Percentiles rank a stretch among this genome's conserved stretches.
These are phyloP conservation scores for Mantis religiosa DNA, from an alignment of 2,888 invertebrate species.

Conservation along the genomic window DNA sequence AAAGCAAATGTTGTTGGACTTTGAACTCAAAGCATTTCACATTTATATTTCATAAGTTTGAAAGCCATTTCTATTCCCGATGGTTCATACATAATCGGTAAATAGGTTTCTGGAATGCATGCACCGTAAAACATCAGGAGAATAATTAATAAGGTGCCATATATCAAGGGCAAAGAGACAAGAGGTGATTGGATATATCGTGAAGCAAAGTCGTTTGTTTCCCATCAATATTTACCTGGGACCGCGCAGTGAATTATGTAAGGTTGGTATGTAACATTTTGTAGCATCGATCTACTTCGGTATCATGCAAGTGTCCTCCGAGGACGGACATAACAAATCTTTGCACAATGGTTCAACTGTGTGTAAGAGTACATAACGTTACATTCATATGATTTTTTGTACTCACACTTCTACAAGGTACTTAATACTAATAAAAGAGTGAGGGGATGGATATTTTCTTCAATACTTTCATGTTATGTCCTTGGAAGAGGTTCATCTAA, in stretches of 20 bases:
- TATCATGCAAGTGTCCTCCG: not conserved
- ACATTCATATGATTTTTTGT: too few relatives aligned
- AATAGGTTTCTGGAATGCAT: not conserved
- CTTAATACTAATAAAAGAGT: too few relatives aligned
- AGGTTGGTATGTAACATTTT: not conserved
- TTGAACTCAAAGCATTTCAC: not conserved
- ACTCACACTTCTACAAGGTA: too few relatives aligned
- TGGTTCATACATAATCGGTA: not conserved
- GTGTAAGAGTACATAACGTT: too few relatives aligned
- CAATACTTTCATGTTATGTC: too few relatives aligned
- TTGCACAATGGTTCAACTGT: too few relatives aligned
- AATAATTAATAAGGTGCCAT: not conserved
- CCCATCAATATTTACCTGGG: not conserved
- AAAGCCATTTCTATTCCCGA: not conserved
- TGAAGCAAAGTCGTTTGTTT: not conserved
- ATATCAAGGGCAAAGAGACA: not conserved
- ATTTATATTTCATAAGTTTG: not conserved
- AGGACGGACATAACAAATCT: too few relatives aligned
- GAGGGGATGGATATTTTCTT: too few relatives aligned
- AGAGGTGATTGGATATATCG: not conserved
- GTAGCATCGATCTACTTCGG: not conserved
- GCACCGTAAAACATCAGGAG: not conserved
- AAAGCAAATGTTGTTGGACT: not conserved
- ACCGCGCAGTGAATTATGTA: not conserved
- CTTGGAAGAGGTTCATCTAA: too few relatives aligned